Evolutionary conservation across 2,113 vertebrate species (phyloP).

Genomic region (Myrmophylax atrothorax): DNA sequence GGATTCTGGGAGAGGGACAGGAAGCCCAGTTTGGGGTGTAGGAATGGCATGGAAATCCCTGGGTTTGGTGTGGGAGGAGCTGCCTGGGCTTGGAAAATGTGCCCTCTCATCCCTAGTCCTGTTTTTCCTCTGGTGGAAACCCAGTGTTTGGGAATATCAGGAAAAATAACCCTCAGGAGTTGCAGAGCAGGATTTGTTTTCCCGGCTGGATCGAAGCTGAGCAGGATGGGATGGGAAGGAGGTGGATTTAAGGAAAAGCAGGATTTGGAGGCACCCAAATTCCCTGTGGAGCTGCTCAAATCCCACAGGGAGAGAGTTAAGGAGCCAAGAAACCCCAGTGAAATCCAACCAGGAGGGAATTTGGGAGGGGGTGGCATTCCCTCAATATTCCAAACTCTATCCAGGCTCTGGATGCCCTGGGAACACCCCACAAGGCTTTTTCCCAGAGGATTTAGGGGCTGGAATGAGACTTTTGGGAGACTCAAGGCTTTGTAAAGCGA

Average conservation of each 20-base stretch:
- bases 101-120: neutral
- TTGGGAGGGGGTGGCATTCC: neutral
- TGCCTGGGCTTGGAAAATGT: neutral
- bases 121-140: neutral
- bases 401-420: neutral
- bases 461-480: accelerated
- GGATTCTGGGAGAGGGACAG: neutral
- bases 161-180: neutral
- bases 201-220: neutral
- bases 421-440: neutral
- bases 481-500: neutral
- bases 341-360: neutral
- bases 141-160: neutral
- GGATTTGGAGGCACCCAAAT: neutral
- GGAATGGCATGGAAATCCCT: neutral
- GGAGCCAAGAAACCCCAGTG: too few species aligned
- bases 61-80: neutral
- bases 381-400: neutral
- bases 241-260: neutral
- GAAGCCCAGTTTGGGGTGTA: neutral
- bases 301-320: neutral
- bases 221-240: neutral
- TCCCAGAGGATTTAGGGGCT: too few species aligned
- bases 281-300: neutral
- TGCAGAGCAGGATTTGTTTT: neutral